These are phyloP conservation scores for Amia ocellicauda DNA, from an alignment of 2,113 vertebrate species.

Conservation along the genomic window DNA sequence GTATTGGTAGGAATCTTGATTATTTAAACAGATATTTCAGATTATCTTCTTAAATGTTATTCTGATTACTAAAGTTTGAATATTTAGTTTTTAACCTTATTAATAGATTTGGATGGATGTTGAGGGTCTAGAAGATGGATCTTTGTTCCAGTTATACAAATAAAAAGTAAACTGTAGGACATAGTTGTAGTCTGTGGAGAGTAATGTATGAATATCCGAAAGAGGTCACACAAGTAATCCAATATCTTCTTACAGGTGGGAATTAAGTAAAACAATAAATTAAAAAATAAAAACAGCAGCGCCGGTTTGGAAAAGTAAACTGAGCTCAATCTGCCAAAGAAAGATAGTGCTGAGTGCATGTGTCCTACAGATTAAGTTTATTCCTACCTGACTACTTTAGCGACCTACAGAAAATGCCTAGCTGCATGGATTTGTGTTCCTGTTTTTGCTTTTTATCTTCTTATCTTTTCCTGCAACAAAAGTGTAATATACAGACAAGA, in stretches of 20 bases:
- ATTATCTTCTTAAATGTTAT: too few relatives aligned
- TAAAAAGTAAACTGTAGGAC: too few relatives aligned
- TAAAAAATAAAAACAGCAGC: slow-evolving; percentile 17
- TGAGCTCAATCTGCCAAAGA: background rate
- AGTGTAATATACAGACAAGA: slow-evolving; percentile 7
- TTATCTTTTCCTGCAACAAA: slow-evolving; percentile 4
- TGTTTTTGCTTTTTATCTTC: background rate
- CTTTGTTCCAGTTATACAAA: background rate
- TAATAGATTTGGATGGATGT: background rate
- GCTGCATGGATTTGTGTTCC: background rate
- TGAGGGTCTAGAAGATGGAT: background rate
- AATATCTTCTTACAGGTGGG: background rate
- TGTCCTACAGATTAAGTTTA: background rate
- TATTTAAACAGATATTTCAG: background rate
- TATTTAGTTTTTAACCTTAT: background rate
- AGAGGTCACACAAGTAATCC: background rate
- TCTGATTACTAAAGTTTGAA: too few relatives aligned
- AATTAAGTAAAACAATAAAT: background rate
- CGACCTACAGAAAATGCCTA: background rate
- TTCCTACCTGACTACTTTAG: background rate
- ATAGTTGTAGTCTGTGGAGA: too few relatives aligned
- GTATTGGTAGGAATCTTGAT: background rate
- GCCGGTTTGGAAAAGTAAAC: slow-evolving; percentile 4
- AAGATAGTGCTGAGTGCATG: background rate
- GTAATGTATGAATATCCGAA: too few relatives aligned